A percentile compares a stretch with the other conserved stretches of the same genome.
Evolutionary conservation across 53 echinoderm and acorn worm genomes (phyloP).

Genomic region (Holothuria scabra): DNA sequence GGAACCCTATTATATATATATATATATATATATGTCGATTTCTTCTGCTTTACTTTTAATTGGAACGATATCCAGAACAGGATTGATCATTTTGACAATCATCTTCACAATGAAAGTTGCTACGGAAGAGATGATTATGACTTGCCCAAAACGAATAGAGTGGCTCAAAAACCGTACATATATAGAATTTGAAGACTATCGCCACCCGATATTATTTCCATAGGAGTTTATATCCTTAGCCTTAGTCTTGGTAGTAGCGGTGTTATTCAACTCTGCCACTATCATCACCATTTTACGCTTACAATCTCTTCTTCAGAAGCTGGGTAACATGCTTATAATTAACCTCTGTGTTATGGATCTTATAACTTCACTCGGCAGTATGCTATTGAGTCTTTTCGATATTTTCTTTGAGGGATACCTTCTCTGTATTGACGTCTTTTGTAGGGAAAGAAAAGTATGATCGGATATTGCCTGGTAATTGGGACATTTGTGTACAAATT

Average conservation of each 20-base stretch:
- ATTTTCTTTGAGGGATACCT: conserved; percentile 22
- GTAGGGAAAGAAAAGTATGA: background rate
- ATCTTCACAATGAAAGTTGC: no score
- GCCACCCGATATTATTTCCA: background rate
- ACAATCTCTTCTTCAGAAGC: background rate
- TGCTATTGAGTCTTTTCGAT: conserved; percentile 27
- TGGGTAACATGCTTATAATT: conserved; percentile 5
- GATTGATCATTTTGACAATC: no score
- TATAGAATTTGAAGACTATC: background rate
- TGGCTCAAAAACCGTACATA: background rate
- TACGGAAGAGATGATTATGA: background rate
- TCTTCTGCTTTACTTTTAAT: no score
- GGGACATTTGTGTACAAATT: no score
- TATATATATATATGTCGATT: no score
- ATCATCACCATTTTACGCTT: background rate
- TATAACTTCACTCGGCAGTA: conserved; percentile 11
- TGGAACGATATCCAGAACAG: no score
- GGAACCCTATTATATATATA: no score
- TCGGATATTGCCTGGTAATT: no score
- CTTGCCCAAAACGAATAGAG: background rate
- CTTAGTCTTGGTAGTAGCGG: background rate
- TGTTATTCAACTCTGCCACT: background rate
- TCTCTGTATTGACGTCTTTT: background rate
- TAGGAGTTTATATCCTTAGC: conserved; percentile 10
- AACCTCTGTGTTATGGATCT: conserved; percentile 40